These are phyloP conservation scores for Dryobotodes eremita DNA, from an alignment of 2,888 invertebrate species.

Conservation along the genomic window DNA sequence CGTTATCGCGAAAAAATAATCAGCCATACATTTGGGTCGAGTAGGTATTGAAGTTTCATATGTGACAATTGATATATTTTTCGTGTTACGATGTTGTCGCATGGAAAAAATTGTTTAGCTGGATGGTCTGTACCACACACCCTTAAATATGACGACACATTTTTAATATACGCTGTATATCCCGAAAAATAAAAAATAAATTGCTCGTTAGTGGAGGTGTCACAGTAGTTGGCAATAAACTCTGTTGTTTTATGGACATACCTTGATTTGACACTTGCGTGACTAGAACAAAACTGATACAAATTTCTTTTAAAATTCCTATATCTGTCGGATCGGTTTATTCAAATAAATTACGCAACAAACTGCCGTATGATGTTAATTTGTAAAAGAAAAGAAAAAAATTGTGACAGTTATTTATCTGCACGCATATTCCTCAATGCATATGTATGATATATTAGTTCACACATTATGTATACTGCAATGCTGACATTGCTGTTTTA, in stretches of 20 bases:
- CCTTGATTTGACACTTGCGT: slow-evolving; percentile 22
- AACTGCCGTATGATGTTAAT: slow-evolving; percentile 41
- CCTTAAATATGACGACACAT: too few relatives aligned
- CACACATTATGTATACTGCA: not conserved
- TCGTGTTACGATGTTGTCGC: too few relatives aligned
- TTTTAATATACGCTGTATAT: not conserved
- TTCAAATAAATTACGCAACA: slow-evolving; percentile 37
- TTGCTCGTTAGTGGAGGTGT: not conserved
- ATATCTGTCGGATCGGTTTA: slow-evolving; percentile 8
- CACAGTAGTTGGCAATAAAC: not conserved
- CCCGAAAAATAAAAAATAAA: not conserved
- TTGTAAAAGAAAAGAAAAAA: slow-evolving; percentile 29
- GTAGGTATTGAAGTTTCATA: too few relatives aligned
- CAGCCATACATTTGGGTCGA: too few relatives aligned
- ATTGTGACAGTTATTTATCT: slow-evolving; percentile 24
- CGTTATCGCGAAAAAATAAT: too few relatives aligned
- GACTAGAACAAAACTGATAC: slow-evolving; percentile 1
- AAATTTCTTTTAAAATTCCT: slow-evolving; percentile 25
- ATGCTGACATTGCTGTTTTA: not conserved
- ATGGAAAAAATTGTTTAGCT: too few relatives aligned
- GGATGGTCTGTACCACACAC: too few relatives aligned
- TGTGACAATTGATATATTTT: too few relatives aligned
- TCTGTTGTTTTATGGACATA: not conserved
- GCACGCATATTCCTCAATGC: slow-evolving; percentile 34
- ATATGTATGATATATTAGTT: slow-evolving; percentile 27